Evolutionary conservation across 2,797 vertebrate species (phyloP).

Genomic region (Oreochromis grahami): DNA sequence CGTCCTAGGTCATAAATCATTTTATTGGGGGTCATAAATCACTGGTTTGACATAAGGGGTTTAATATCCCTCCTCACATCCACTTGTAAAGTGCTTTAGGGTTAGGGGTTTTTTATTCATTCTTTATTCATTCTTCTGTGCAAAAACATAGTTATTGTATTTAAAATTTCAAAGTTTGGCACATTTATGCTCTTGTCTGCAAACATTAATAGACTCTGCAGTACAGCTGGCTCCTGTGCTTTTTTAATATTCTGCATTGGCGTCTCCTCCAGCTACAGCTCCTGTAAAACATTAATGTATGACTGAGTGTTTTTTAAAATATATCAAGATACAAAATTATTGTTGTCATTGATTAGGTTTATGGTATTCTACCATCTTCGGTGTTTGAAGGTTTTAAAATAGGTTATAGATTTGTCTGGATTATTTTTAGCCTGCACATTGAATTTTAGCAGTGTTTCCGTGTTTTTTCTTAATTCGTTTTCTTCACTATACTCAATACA

Average conservation of each 20-base stretch:
- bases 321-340: background rate
- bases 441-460: background rate
- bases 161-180: background rate
- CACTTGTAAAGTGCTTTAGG: background rate
- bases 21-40: too few species aligned
- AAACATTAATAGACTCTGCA: background rate
- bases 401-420: fast-evolving
- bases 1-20: too few species aligned
- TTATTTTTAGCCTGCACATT: fast-evolving
- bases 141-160: background rate
- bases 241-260: background rate
- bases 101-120: too few species aligned
- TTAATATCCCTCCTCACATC: background rate
- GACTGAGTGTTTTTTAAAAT: background rate
- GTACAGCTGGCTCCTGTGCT: fast-evolving
- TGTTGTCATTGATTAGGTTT: background rate
- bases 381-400: background rate
- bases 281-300: background rate
- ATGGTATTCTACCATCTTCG: background rate
- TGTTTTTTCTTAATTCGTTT: background rate
- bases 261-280: background rate
- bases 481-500: fast-evolving
- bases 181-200: background rate
- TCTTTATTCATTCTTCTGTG: fast-evolving
- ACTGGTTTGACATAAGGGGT: too few species aligned